Conservation (phyloP, 2,113 vertebrate genomes). For the Dermatemys mawii region DNA sequence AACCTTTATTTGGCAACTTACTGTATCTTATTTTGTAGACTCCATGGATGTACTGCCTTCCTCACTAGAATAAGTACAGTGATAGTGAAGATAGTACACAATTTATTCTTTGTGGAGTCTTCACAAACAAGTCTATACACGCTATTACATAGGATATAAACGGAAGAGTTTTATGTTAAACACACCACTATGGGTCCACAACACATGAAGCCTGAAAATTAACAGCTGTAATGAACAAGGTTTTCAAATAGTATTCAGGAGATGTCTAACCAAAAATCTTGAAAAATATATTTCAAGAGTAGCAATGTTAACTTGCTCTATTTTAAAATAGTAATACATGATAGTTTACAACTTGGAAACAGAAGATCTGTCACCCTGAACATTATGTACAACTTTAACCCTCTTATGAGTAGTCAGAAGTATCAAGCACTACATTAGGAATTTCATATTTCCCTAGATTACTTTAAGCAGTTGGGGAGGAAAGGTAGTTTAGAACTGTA, state of each 20-base stretch:
- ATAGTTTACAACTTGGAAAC: slow-evolving; percentile 11
- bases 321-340: slow-evolving; percentile 26
- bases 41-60: background rate
- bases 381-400: background rate
- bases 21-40: background rate
- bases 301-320: slow-evolving; percentile 23
- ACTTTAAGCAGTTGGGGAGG: background rate
- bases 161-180: background rate
- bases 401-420: background rate
- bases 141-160: background rate
- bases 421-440: background rate
- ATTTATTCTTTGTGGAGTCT: background rate
- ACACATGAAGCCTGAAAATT: background rate
- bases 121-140: background rate
- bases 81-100: background rate
- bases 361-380: background rate
- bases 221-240: rapidly evolving
- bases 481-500: background rate
- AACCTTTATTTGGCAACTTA: background rate
- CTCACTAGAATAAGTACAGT: background rate
- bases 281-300: background rate
- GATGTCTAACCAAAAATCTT: background rate
- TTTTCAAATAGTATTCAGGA: background rate
- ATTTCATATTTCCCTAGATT: background rate
- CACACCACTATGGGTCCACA: too few relatives aligned